Conservation (phyloP, 2,888 invertebrate species). For the Mayetiola destructor region DNA sequence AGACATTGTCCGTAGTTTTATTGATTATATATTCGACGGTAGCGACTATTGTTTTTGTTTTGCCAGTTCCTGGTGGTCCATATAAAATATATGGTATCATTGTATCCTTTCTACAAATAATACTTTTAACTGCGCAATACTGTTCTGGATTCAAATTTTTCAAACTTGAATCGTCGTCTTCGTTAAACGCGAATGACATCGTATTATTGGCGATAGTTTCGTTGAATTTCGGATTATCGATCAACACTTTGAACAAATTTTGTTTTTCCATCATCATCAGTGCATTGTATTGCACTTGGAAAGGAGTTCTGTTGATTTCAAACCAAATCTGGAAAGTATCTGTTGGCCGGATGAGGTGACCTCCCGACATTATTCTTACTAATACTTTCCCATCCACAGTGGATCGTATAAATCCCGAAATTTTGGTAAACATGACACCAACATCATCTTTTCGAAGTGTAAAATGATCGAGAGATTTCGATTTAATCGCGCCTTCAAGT, state of each 20-base stretch:
- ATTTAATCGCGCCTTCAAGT: no score
- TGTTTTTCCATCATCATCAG: not conserved
- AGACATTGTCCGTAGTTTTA: slow-evolving; percentile 35
- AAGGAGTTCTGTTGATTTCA: not conserved
- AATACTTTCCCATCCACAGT: no score
- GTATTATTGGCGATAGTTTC: not conserved
- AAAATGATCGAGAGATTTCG: no score
- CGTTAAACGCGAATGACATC: not conserved
- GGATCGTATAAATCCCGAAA: no score
- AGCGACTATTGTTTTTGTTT: slow-evolving; percentile 58
- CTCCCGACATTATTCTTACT: no score
- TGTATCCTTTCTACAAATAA: slow-evolving; percentile 44
- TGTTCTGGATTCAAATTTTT: slow-evolving; percentile 42
- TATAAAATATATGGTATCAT: slow-evolving; percentile 66
- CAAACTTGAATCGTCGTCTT: not conserved
- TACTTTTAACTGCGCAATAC: slow-evolving; percentile 48
- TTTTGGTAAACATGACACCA: no score
- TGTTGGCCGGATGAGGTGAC: no score
- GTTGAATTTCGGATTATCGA: not conserved
- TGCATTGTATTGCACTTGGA: not conserved
- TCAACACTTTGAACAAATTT: not conserved
- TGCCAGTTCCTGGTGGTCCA: slow-evolving; percentile 75
- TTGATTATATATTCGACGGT: slow-evolving; percentile 45
- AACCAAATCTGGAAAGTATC: not conserved
- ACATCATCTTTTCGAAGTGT: no score